Evolutionary conservation across 1,140 invertebrate genomes (phyloP), one percentile per base, ranked within the genome.

Genomic region (Microplitis demolitor): DNA sequence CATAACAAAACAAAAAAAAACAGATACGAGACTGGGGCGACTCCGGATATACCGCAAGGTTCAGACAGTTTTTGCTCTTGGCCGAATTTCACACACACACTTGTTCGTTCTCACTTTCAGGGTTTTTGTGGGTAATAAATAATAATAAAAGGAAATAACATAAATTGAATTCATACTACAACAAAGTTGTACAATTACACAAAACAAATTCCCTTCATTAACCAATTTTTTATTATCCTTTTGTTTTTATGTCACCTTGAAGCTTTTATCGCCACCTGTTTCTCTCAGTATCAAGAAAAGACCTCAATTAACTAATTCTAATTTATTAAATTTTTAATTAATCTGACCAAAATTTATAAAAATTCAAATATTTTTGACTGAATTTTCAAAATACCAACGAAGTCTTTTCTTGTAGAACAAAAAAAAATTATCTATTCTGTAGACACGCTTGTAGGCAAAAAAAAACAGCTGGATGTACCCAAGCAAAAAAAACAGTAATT

Each of bases 1-100:
- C 58, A 51, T 62, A 45, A n/a, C 39, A 39, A 37, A 39, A 56
- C 11, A 67, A 54, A 69, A 34, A 62, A 63, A 45, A 64, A 45
- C 56, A 69, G 62, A 24, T 16, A 58, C 54, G 35, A 62, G 33
- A 62, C 58, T 61, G 37, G 45, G 68, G 68, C 56, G 68, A 24
- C 35, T 62, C 33, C 60, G 34, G 33, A 62, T 35, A 35, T 62
- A 39, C 35, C 39, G 34, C 11, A 45, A 60, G 14, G 34, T 11
- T 69, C 35, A 56, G 67, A 45, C 53, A 39, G 58, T 45, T 35
- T 69, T 56, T 39, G 67, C 34, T 69, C 54, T 60, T 69, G 63
- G 61, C 69, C 61, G 51, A 71, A 71, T 71, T 70, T 51, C 53
- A 54, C n/a, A 13, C 39, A 45, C 39, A 45, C 39, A 9, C 4